Base-by-base conservation (phyloP, 2,797 vertebrate species). In the Tangara arthus region DNA sequence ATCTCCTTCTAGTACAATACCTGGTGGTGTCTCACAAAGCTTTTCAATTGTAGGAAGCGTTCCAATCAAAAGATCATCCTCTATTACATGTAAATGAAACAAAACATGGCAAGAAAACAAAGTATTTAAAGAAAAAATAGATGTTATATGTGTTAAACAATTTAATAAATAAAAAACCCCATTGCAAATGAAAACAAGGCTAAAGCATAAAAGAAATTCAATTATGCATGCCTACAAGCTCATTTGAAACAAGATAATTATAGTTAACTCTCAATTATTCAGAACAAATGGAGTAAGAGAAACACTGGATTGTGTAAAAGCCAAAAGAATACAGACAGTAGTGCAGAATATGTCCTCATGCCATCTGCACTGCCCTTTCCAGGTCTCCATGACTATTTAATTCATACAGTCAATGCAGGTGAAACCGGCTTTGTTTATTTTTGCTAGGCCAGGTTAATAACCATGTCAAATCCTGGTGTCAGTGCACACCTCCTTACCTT, bases 1-100 rank as follows among this genome's bases (percentile, higher is more conserved):
- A 72, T 92, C 79, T 93, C 64, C 87, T 91, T 91, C 95, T 88
- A 65, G 90, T 96, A 95, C 96, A 92, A 93, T 99, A 99, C 98
- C 98, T 99, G 98, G 98, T 91, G 98, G 96, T 46, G 46, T 47
- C 46, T 99, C 98, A 98, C 98, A 98, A 92, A 97, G 97, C 97
- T 98, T 99, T 98, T 98, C 98, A 98, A 98, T 98, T 95, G 98
- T 98, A 92, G 98, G 98, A 97, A 98, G 98, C 96, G 98, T 99
- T 75, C 98, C 98, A 98, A 98, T 96, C 97, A 99, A 99, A 93
- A 91, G 84, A 91, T 96, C 95, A 96, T 94, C 96, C 94, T 97
- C 97, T 97, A 97, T 95, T 85, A 93, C 73, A 92, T 97, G 97
- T 97, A 97, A 96, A 97, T 96, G 87, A 96, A 97, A 97, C 84